Evolutionary conservation across 2,113 vertebrate species (phyloP).

Genomic region (Alouatta palliata): DNA sequence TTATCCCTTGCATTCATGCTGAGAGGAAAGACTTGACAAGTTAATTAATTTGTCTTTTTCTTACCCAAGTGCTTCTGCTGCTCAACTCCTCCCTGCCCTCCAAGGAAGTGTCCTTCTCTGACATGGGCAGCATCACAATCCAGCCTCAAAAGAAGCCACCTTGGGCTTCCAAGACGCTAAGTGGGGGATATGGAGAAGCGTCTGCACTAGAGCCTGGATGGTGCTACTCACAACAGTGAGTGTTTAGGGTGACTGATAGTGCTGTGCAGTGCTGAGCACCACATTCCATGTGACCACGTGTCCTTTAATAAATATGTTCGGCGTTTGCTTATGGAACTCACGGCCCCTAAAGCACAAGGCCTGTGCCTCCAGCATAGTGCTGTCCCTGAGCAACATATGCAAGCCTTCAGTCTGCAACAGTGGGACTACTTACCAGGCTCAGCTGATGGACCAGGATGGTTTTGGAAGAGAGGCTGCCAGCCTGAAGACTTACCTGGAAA

Average conservation of each 20-base stretch:
- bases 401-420: constrained; percentile 59
- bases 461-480: constrained; percentile 56
- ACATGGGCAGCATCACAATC: background rate
- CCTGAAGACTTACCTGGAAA: constrained; percentile 73
- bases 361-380: background rate
- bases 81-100: background rate
- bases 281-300: background rate
- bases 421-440: constrained; percentile 23
- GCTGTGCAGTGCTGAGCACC: background rate
- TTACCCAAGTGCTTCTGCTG: background rate
- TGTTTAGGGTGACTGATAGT: background rate
- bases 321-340: rapidly evolving
- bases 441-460: background rate
- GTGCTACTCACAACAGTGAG: background rate
- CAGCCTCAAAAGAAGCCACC: background rate
- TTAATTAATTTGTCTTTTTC: constrained; percentile 46
- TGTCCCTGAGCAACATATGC: background rate
- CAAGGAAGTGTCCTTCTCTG: background rate
- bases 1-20: background rate
- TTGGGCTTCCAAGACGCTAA: background rate
- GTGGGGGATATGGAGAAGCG: background rate
- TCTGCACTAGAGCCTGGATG: rapidly evolving
- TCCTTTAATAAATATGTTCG: background rate
- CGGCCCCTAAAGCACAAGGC: background rate
- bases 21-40: constrained; percentile 15